phyloP scores from a whole-genome alignment of 1,140 invertebrate species.

The Cataglyphis hispanica region DNA sequence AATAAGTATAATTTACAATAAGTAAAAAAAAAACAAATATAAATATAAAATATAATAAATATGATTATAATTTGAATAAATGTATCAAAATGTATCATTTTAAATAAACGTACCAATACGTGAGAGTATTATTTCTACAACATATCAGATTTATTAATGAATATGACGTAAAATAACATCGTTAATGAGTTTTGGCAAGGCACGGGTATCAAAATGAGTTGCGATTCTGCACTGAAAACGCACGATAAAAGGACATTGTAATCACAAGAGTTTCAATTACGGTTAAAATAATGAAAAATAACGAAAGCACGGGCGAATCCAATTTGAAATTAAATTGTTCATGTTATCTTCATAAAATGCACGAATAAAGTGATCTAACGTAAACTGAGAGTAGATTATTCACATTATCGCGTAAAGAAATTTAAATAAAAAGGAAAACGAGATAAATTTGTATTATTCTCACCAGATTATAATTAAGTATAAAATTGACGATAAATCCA shows the following conservation, averaged over 20 bases:
- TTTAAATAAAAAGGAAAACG: conserved; percentile 28
- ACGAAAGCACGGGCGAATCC: conserved; percentile 14
- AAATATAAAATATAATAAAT: not conserved
- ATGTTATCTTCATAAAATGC: conserved; percentile 44
- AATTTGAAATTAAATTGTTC: conserved; percentile 61
- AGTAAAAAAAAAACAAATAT: not conserved
- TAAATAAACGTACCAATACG: not conserved
- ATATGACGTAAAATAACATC: conserved; percentile 26
- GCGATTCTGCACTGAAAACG: not conserved
- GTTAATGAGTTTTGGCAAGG: conserved; percentile 31
- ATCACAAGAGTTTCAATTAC: conserved; percentile 45
- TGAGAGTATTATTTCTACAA: not conserved
- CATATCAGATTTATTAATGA: conserved; percentile 9
- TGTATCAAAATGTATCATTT: not conserved
- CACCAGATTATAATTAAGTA: conserved; percentile 46
- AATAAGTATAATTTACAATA: no score
- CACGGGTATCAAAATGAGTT: conserved; percentile 19
- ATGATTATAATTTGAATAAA: not conserved
- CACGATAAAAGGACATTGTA: conserved; percentile 24
- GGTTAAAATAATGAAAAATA: conserved; percentile 55
- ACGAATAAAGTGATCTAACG: conserved; percentile 49
- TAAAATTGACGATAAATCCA: conserved; percentile 37
- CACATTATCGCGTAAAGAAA: conserved; percentile 20
- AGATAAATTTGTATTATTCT: conserved; percentile 56
- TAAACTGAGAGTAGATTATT: conserved; percentile 51